Evolutionary conservation across 1,140 invertebrate genomes (phyloP).

Genomic region (Goniozus legneri): DNA sequence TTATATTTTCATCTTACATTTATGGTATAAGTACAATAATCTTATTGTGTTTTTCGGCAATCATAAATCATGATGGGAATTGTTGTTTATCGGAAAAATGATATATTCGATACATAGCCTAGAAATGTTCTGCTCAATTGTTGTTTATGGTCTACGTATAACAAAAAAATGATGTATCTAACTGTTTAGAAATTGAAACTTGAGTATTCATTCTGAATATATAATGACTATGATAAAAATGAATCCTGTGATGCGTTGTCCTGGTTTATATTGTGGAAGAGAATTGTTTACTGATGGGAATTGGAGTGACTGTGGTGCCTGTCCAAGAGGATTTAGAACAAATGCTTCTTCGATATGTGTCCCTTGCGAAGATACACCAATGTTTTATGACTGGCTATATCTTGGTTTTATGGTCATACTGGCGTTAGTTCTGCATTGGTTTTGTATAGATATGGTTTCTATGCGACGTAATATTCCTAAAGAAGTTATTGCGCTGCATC

Average conservation of each 20-base stretch:
- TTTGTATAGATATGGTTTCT: constrained; percentile 83
- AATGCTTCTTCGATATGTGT: constrained; percentile 69
- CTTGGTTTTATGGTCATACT: constrained; percentile 88
- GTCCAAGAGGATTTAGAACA: constrained; percentile 74
- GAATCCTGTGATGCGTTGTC: constrained; percentile 57
- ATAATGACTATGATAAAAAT: too few relatives aligned
- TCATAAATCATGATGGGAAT: too few relatives aligned
- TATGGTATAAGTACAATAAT: too few relatives aligned
- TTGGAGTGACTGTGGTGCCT: constrained; percentile 79
- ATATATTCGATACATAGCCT: too few relatives aligned
- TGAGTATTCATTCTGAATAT: too few relatives aligned
- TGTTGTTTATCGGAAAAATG: too few relatives aligned
- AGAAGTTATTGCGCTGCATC: constrained; percentile 68
- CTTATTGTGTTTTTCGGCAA: too few relatives aligned
- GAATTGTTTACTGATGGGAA: constrained; percentile 62
- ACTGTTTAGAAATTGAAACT: too few relatives aligned
- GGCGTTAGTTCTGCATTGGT: constrained; percentile 83
- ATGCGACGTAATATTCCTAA: constrained; percentile 72
- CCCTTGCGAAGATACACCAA: constrained; percentile 70
- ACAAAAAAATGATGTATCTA: too few relatives aligned
- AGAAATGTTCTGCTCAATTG: too few relatives aligned
- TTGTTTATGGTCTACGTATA: too few relatives aligned
- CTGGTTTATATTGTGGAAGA: constrained; percentile 84
- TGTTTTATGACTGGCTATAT: constrained; percentile 92
- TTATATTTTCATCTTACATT: too few relatives aligned